Percentiles rank a stretch among this genome's conserved stretches.
These are phyloP conservation scores for Gnatocerus cornutus DNA, from an alignment of 2,888 invertebrate genomes.

Conservation along the genomic window DNA sequence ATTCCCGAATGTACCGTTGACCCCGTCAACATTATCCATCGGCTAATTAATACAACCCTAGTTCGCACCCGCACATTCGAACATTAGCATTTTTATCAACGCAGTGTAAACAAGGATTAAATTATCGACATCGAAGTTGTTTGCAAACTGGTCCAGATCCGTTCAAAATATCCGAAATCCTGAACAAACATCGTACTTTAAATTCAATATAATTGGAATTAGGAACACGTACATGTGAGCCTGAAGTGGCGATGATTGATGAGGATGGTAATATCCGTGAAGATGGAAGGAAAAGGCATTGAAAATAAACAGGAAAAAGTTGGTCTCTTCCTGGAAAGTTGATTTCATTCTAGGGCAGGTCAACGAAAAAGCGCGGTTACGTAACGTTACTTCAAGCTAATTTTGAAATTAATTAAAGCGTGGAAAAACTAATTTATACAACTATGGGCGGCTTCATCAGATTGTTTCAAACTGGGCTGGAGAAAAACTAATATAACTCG, in stretches of 20 bases:
- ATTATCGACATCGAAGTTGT: conserved; percentile 7
- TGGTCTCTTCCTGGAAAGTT: conserved; percentile 20
- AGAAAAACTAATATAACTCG: conserved; percentile 6
- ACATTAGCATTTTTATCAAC: neutral
- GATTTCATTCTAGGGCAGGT: conserved; percentile 12
- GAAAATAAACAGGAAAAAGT: conserved; percentile 39
- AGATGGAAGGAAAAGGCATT: conserved; percentile 36
- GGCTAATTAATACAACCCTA: conserved; percentile 20
- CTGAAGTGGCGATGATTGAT: conserved; percentile 38
- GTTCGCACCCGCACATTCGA: neutral
- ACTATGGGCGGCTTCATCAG: conserved; percentile 8
- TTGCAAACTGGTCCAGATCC: conserved; percentile 13
- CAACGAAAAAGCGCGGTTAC: conserved; percentile 5
- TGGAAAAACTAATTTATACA: conserved; percentile 28
- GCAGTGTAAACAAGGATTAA: neutral
- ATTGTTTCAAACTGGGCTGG: neutral
- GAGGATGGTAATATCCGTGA: conserved; percentile 31
- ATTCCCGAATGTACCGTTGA: conserved; percentile 18
- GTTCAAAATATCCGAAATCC: conserved; percentile 20
- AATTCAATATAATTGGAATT: conserved; percentile 37
- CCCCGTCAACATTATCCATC: conserved; percentile 36
- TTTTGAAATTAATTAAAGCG: conserved; percentile 23
- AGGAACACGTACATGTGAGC: conserved; percentile 35
- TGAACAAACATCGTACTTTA: conserved; percentile 20
- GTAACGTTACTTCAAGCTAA: conserved; percentile 22